Evolutionary conservation across 1,140 invertebrate species (phyloP).

Genomic region (Apis dorsata): DNA sequence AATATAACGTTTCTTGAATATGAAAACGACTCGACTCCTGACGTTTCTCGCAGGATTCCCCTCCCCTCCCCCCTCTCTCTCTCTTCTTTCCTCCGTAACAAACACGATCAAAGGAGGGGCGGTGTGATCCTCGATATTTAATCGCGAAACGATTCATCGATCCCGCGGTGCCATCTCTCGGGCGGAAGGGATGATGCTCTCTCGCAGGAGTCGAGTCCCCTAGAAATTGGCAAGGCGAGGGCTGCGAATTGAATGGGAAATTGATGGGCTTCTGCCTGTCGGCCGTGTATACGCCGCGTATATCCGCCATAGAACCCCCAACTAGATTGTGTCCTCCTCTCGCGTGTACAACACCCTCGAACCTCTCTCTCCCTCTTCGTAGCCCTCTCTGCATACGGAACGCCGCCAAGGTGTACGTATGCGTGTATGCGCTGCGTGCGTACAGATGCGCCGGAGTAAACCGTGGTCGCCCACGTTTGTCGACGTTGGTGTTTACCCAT

Average conservation of each 20-base stretch:
- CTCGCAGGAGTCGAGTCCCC: background rate
- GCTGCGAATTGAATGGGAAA: constrained; percentile 71
- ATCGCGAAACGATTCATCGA: background rate
- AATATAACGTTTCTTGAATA: constrained; percentile 12
- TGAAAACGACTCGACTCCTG: background rate
- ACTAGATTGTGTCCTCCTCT: constrained; percentile 57
- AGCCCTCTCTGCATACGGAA: constrained; percentile 27
- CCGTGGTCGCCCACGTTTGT: constrained; percentile 48
- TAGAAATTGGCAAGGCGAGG: constrained; percentile 23
- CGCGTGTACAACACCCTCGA: constrained; percentile 57
- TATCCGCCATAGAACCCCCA: constrained; percentile 60
- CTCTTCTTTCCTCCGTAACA: too few species aligned
- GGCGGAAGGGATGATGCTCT: background rate
- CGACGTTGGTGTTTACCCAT: constrained; percentile 54
- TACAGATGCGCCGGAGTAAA: constrained; percentile 46
- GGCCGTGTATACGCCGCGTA: constrained; percentile 60
- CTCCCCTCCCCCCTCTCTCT: background rate
- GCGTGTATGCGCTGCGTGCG: background rate
- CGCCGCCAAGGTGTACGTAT: background rate
- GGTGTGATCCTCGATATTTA: too few species aligned
- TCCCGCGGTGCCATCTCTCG: background rate
- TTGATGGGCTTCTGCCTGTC: constrained; percentile 71
- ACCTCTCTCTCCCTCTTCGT: background rate
- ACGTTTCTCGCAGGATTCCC: too few species aligned
- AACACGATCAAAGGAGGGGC: background rate